Evolutionary conservation across 2,113 vertebrate genomes (phyloP).

Genomic region (Ictalurus furcatus): DNA sequence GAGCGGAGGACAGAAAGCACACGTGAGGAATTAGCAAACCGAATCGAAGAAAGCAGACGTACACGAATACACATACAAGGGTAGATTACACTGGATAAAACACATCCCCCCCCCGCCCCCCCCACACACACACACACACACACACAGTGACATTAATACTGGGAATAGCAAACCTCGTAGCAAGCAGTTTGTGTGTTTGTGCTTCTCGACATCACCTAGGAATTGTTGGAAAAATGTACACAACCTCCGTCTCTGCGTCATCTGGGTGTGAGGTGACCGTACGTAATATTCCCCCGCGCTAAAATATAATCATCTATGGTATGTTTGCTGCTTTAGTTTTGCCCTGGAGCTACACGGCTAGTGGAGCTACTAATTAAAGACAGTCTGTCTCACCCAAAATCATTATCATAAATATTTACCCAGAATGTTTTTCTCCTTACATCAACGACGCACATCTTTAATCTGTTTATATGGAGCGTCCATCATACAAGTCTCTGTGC

Average conservation of each 20-base stretch:
- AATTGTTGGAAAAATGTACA: background rate
- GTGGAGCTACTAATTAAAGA: background rate
- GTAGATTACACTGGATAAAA: constrained; percentile 40
- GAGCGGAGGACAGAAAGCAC: constrained; percentile 24
- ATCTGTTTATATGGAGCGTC: background rate
- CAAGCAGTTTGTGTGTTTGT: background rate
- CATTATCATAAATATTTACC: no score
- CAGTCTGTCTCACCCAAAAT: background rate
- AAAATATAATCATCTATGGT: background rate
- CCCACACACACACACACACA: background rate
- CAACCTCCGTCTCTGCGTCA: background rate
- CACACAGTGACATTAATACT: background rate
- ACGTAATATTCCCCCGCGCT: background rate
- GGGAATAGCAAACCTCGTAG: background rate
- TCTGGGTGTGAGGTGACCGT: background rate
- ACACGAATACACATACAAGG: background rate
- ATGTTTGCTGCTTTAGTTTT: background rate
- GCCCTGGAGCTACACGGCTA: background rate
- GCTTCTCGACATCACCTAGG: background rate
- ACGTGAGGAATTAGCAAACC: background rate
- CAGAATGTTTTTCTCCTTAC: no score
- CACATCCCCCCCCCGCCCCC: background rate
- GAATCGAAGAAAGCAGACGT: background rate
- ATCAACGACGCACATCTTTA: background rate
- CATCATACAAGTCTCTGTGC: background rate